These are phyloP conservation scores for Azemiops feae DNA, from an alignment of 2,113 vertebrate species.

Conservation along the genomic window DNA sequence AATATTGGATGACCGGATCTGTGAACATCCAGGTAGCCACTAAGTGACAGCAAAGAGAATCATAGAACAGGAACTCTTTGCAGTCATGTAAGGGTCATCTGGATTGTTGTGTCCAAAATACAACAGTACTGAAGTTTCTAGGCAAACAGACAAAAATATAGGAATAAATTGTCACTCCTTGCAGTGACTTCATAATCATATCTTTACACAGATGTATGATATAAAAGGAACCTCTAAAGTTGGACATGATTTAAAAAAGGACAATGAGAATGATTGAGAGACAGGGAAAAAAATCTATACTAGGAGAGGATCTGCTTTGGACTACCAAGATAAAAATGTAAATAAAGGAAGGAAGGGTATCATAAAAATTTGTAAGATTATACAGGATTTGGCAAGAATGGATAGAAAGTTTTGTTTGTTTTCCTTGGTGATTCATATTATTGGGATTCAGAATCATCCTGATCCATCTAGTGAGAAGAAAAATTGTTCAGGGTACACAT, in stretches of 20 bases:
- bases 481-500: neutral
- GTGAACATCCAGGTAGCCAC: neutral
- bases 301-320: neutral
- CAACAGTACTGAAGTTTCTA: neutral
- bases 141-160: neutral
- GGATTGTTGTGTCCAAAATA: neutral
- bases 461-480: neutral
- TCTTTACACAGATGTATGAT: neutral
- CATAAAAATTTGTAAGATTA: neutral
- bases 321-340: neutral
- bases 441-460: neutral
- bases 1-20: neutral
- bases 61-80: neutral
- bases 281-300: neutral
- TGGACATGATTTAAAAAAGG: neutral
- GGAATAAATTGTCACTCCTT: neutral
- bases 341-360: neutral
- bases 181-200: neutral
- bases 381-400: neutral
- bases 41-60: neutral
- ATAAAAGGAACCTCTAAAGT: neutral
- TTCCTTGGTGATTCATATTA: neutral
- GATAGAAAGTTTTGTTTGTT: neutral
- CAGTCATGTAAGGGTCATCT: neutral
- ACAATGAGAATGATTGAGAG: neutral